A percentile compares a stretch with the other conserved stretches of the same genome.
phyloP scores from a whole-genome alignment of 1,140 invertebrate genomes.

The Muscidifurax raptorellus region DNA sequence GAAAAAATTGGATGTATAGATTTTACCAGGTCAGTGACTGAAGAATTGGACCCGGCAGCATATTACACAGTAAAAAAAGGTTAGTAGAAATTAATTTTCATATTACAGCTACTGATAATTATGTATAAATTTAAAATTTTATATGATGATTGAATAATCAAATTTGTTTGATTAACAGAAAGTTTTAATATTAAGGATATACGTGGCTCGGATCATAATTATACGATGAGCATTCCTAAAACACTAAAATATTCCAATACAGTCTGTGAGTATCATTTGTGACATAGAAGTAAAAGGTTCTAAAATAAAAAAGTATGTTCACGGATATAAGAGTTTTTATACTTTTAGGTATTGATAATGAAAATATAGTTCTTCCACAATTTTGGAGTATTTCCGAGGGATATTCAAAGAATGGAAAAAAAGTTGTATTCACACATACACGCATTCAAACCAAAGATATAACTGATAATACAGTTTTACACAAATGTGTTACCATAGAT shows the following conservation, averaged over 20 bases:
- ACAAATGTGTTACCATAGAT: conserved; percentile 11
- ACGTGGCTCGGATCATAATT: background rate
- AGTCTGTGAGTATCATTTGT: background rate
- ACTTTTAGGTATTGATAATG: background rate
- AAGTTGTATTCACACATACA: background rate
- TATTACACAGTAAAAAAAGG: background rate
- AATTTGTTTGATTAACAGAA: background rate
- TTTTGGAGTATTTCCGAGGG: background rate
- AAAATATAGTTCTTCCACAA: background rate
- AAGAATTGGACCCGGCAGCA: background rate
- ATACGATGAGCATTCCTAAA: background rate
- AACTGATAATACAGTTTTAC: background rate
- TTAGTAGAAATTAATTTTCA: background rate
- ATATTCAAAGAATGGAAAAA: background rate
- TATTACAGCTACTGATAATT: background rate
- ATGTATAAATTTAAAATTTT: background rate
- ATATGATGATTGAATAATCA: background rate
- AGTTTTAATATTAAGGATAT: background rate
- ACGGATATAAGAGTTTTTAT: background rate
- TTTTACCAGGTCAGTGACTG: background rate
- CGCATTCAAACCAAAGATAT: background rate
- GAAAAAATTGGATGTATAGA: background rate
- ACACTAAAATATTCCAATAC: background rate
- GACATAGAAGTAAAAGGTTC: background rate
- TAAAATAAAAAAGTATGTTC: background rate